A percentile compares a stretch with the other conserved stretches of the same genome.
phyloP scores from a whole-genome alignment of 1,140 invertebrate genomes.

The Meloidogyne chitwoodi region DNA sequence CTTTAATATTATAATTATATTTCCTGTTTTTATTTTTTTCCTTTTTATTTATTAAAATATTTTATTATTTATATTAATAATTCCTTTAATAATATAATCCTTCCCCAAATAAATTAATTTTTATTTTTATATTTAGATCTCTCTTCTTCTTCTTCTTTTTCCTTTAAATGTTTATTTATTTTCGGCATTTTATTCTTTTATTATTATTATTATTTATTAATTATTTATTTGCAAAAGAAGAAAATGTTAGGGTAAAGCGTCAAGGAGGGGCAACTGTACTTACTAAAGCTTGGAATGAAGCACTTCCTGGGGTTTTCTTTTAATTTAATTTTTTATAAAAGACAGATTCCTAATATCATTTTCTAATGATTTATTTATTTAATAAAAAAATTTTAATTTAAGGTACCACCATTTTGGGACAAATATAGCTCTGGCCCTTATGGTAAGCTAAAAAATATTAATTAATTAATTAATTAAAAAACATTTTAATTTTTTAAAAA shows the following conservation, averaged over 20 bases:
- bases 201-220: not conserved
- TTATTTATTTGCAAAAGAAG: not conserved
- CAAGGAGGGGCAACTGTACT: constrained; percentile 39
- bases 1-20: no score
- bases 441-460: constrained; percentile 16
- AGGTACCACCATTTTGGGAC: constrained; percentile 59
- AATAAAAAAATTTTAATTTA: not conserved
- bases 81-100: not conserved
- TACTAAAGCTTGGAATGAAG: constrained; percentile 54
- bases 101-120: not conserved
- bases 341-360: no score
- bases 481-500: constrained; percentile 2
- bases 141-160: not conserved
- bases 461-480: not conserved
- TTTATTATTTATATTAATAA: no score
- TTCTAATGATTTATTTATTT: not conserved
- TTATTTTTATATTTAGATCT: not conserved
- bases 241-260: constrained; percentile 24
- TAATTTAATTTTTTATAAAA: no score
- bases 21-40: not conserved
- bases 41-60: not conserved
- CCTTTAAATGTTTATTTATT: not conserved
- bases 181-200: not conserved
- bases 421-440: constrained; percentile 58
- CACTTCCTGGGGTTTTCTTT: constrained; percentile 36